These are phyloP conservation scores for Meles meles DNA, from an alignment of 2,113 vertebrate species.

Conservation along the genomic window DNA sequence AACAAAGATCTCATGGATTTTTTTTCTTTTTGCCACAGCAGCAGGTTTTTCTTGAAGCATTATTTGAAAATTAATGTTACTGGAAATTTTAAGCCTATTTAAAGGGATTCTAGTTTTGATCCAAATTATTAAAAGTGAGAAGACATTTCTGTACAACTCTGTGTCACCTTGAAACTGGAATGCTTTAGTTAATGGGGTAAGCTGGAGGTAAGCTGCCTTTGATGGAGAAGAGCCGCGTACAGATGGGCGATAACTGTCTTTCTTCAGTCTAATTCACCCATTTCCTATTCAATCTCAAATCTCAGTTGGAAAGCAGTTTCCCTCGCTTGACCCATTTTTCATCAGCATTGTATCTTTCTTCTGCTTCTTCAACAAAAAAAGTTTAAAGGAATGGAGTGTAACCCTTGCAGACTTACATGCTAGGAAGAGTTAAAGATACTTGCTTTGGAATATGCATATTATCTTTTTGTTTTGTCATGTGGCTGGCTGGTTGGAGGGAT, in stretches of 20 bases:
- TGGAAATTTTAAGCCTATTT: not conserved
- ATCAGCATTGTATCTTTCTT: not conserved
- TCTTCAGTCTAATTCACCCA: not conserved
- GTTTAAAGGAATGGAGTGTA: not conserved
- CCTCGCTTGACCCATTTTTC: slow-evolving; percentile 53
- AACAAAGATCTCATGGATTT: not conserved
- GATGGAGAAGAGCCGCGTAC: not conserved
- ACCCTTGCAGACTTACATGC: not conserved
- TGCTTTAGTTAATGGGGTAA: not conserved
- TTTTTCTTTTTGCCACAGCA: not conserved
- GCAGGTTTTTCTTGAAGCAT: slow-evolving; percentile 18
- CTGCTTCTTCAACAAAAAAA: not conserved
- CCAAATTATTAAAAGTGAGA: not conserved
- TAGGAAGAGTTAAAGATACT: not conserved
- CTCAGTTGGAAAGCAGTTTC: slow-evolving; percentile 40
- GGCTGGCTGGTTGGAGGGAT: not conserved
- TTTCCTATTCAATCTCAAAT: not conserved
- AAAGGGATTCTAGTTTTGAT: slow-evolving; percentile 31
- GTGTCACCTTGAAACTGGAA: slow-evolving; percentile 13
- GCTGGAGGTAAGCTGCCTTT: not conserved
- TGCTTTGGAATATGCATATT: not conserved
- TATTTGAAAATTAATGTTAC: slow-evolving; percentile 48
- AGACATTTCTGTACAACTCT: not conserved
- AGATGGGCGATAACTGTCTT: slow-evolving; percentile 16
- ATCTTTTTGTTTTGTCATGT: slow-evolving; percentile 5